Conservation (phyloP, 2,113 vertebrate genomes). For the Dascyllus trimaculatus region DNA sequence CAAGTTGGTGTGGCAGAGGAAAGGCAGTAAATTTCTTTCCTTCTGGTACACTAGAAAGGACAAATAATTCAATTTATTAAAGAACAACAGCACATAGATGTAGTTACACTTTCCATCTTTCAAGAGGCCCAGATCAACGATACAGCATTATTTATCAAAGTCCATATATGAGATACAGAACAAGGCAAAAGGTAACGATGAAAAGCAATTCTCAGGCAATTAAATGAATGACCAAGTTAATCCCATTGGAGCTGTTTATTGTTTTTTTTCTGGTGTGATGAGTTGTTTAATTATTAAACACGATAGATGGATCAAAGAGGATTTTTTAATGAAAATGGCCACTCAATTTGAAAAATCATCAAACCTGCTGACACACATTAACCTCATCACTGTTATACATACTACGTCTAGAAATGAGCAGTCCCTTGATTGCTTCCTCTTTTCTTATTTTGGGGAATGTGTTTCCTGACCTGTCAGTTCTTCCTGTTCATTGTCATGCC, state of each 20-base stretch:
- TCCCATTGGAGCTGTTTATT: not conserved
- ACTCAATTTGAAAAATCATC: not conserved
- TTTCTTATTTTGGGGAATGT: not conserved
- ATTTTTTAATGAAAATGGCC: slow-evolving; percentile 8
- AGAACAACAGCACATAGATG: not conserved
- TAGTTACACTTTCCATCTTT: not conserved
- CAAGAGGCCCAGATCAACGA: not conserved
- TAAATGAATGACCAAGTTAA: not conserved
- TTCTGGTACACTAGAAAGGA: not conserved
- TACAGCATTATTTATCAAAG: not conserved
- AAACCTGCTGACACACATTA: not conserved
- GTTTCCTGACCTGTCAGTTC: too few relatives aligned
- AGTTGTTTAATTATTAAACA: slow-evolving; percentile 13
- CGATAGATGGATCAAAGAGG: slow-evolving; percentile 2
- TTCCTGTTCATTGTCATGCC: too few relatives aligned
- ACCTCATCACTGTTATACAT: not conserved
- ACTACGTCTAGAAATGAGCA: not conserved
- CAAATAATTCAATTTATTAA: not conserved
- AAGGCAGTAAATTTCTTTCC: not conserved
- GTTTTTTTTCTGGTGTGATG: not conserved
- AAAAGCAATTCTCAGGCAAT: not conserved
- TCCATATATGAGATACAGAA: not conserved
- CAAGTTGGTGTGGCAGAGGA: not conserved
- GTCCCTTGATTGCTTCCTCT: not conserved
- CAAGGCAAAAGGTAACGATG: not conserved